phyloP scores from a whole-genome alignment of 2,113 vertebrate species.

The Percina caprodes region DNA sequence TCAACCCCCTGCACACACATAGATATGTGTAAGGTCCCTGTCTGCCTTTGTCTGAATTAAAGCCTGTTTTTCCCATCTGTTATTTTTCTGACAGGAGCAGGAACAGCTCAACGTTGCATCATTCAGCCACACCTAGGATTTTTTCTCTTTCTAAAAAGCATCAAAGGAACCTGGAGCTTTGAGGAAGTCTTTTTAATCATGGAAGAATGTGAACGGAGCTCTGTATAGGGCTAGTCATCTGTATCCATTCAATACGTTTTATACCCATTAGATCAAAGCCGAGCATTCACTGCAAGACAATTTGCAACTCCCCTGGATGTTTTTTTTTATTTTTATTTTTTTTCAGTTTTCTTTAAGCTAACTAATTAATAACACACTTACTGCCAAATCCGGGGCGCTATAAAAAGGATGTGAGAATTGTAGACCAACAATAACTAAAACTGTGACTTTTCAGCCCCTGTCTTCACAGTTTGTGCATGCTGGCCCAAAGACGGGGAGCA shows the following conservation, averaged over 20 bases:
- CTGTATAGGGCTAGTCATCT: slow-evolving; percentile 45
- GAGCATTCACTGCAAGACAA: slow-evolving; percentile 50
- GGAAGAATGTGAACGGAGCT: slow-evolving; percentile 45
- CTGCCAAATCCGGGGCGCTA: background rate
- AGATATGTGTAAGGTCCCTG: slow-evolving; percentile 37
- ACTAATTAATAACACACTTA: slow-evolving; percentile 59
- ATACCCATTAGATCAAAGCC: slow-evolving; percentile 57
- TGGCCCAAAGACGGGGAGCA: background rate
- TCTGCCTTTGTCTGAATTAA: slow-evolving; percentile 54
- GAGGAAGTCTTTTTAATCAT: slow-evolving; percentile 66
- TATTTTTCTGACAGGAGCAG: slow-evolving; percentile 44
- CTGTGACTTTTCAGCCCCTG: slow-evolving; percentile 14
- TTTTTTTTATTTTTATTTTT: background rate
- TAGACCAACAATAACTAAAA: slow-evolving; percentile 37
- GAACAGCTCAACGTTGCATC: slow-evolving; percentile 56
- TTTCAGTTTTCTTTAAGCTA: slow-evolving; percentile 14
- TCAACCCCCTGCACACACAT: slow-evolving; percentile 1
- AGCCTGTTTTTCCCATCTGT: slow-evolving; percentile 40
- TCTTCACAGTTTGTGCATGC: background rate
- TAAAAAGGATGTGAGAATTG: slow-evolving; percentile 39
- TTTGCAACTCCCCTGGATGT: slow-evolving; percentile 12
- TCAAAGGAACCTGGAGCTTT: slow-evolving; percentile 67
- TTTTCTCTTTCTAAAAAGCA: slow-evolving; percentile 28
- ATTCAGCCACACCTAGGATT: slow-evolving; percentile 54
- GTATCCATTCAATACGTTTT: slow-evolving; percentile 54